phyloP scores from a whole-genome alignment of 1,140 invertebrate genomes.

The Anastrepha ludens region DNA sequence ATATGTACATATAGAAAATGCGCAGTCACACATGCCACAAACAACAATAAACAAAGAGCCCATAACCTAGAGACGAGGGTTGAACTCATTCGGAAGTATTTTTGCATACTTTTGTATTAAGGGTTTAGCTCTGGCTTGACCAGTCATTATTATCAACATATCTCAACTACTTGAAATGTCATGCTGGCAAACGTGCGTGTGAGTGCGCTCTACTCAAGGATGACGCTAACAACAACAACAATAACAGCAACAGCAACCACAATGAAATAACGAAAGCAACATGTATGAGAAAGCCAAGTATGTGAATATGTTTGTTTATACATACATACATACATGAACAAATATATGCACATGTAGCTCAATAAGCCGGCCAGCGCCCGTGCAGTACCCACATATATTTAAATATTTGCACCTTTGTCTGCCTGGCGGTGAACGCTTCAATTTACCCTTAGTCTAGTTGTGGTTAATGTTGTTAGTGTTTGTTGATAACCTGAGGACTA shows the following conservation, averaged over 20 bases:
- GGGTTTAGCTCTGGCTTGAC: neutral
- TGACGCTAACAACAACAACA: neutral
- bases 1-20: neutral
- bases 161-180: slow-evolving; percentile 12
- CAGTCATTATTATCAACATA: neutral
- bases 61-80: neutral
- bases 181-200: neutral
- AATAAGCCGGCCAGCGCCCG: neutral
- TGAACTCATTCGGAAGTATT: neutral
- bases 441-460: neutral
- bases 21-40: neutral
- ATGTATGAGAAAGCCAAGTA: neutral
- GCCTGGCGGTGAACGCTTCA: neutral
- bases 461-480: slow-evolving; percentile 3
- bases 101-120: neutral
- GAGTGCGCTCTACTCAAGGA: neutral
- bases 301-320: neutral
- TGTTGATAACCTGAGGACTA: slow-evolving; percentile 18
- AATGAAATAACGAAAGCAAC: neutral
- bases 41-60: neutral
- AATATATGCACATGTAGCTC: neutral
- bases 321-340: neutral
- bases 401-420: neutral
- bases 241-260: too few relatives aligned
- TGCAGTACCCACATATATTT: neutral